Evolutionary conservation across 1,140 invertebrate species (phyloP).

Genomic region (Sycophila sp.): DNA sequence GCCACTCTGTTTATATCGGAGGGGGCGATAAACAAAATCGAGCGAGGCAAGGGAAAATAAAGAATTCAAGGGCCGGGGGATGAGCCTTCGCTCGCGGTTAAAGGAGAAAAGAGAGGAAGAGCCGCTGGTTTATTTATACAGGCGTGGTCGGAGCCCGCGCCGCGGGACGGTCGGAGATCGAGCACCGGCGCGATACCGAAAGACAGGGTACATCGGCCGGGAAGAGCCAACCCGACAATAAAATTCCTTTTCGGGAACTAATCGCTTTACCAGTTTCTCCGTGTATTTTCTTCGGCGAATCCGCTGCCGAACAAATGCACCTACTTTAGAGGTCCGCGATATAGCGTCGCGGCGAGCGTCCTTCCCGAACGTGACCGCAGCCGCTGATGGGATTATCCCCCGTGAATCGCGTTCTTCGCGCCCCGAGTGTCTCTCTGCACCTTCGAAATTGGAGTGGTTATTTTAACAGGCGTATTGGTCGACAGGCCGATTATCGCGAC

Average conservation of each 20-base stretch:
- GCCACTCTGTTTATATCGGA: neutral
- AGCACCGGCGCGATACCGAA: neutral
- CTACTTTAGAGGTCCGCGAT: slow-evolving; percentile 16
- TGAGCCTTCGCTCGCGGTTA: neutral
- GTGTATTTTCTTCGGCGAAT: slow-evolving; percentile 38
- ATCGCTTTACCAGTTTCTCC: slow-evolving; percentile 43
- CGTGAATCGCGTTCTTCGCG: neutral
- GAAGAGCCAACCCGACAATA: slow-evolving; percentile 25
- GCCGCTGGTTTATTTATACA: slow-evolving; percentile 21
- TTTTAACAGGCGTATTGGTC: too few species aligned
- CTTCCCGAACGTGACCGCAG: slow-evolving; percentile 43
- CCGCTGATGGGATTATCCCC: slow-evolving; percentile 42
- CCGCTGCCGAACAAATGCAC: slow-evolving; percentile 16
- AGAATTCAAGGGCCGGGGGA: neutral
- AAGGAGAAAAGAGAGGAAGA: too few species aligned
- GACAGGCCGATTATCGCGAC: too few species aligned
- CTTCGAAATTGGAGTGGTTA: too few species aligned
- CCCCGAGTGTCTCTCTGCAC: too few species aligned
- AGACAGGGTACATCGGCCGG: neutral
- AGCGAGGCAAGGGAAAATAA: neutral
- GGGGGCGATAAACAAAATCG: neutral
- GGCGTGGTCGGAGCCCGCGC: neutral
- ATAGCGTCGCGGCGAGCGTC: too few species aligned
- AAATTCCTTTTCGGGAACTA: slow-evolving; percentile 48
- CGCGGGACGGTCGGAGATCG: neutral